Percentiles rank a stretch among this genome's conserved stretches.
Conservation (phyloP, 2,113 vertebrate genomes). For the Myotis brandtii region DNA sequence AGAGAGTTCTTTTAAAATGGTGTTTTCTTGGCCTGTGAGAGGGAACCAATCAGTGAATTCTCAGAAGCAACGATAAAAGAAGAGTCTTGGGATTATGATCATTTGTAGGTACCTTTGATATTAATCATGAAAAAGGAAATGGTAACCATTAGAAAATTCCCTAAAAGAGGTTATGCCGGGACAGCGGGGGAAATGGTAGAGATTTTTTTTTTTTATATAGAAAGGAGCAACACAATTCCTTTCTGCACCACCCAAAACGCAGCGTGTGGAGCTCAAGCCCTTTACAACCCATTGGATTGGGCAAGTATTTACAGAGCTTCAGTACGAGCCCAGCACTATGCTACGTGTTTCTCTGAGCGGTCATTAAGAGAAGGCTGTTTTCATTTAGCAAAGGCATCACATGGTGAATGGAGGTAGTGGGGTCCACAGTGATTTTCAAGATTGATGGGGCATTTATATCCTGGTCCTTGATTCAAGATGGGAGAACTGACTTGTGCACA, state of each 20-base stretch:
- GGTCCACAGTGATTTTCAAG: background rate
- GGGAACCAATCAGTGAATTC: constrained; percentile 56
- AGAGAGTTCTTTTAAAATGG: constrained; percentile 61
- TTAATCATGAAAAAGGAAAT: constrained; percentile 67
- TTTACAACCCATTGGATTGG: background rate
- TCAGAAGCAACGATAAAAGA: constrained; percentile 62
- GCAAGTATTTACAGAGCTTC: background rate
- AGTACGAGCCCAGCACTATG: background rate
- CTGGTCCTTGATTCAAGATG: background rate
- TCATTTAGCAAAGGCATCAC: background rate
- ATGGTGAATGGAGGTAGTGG: background rate
- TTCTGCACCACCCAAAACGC: background rate
- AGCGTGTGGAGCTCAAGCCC: background rate
- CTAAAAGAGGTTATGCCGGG: constrained; percentile 42
- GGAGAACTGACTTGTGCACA: background rate
- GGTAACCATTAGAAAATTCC: constrained; percentile 62
- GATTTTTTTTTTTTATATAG: background rate
- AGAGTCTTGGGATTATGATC: constrained; percentile 48
- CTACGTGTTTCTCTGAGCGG: background rate
- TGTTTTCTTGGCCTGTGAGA: constrained; percentile 55
- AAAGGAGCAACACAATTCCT: background rate
- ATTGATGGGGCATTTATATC: background rate
- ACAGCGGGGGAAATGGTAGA: background rate
- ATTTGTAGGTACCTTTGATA: background rate
- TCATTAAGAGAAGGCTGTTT: constrained; percentile 10